Percentiles rank a stretch among this genome's conserved stretches.
These are phyloP conservation scores for Ips typographus DNA, from an alignment of 1,140 invertebrate genomes.

Conservation along the genomic window DNA sequence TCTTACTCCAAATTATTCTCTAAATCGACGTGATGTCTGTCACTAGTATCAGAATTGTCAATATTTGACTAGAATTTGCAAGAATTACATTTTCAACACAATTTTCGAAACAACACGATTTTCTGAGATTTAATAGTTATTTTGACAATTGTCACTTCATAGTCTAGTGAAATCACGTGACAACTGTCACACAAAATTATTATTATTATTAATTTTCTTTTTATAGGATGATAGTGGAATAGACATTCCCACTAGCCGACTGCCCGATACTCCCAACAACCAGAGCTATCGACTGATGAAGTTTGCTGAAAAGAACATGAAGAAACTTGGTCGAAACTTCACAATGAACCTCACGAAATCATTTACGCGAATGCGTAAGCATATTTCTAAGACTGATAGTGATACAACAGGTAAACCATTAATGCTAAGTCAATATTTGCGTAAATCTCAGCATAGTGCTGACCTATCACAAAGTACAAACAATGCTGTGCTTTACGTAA, in stretches of 20 bases:
- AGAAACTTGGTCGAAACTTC: slow-evolving; percentile 46
- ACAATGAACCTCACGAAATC: slow-evolving; percentile 50
- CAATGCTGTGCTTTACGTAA: too few species aligned
- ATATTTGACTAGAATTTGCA: too few species aligned
- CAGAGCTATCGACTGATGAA: slow-evolving; percentile 57
- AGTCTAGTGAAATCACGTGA: too few species aligned
- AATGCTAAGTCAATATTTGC: not conserved
- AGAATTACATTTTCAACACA: too few species aligned
- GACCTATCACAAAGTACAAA: too few species aligned
- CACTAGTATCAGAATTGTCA: too few species aligned
- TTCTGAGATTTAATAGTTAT: too few species aligned
- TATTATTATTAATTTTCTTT: slow-evolving; percentile 15
- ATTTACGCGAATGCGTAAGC: slow-evolving; percentile 47
- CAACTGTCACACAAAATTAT: not conserved
- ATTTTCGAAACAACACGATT: too few species aligned
- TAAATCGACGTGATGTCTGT: too few species aligned
- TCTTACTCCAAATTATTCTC: too few species aligned
- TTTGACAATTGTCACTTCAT: too few species aligned
- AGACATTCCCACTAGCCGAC: slow-evolving; percentile 57
- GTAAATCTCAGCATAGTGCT: not conserved
- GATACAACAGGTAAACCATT: slow-evolving; percentile 9
- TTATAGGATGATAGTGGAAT: slow-evolving; percentile 50
- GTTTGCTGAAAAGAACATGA: slow-evolving; percentile 47
- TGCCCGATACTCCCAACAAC: slow-evolving; percentile 61
- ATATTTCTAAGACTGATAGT: slow-evolving; percentile 46